phyloP scores from a whole-genome alignment of 2,113 vertebrate genomes.

The Orycteropus afer region DNA sequence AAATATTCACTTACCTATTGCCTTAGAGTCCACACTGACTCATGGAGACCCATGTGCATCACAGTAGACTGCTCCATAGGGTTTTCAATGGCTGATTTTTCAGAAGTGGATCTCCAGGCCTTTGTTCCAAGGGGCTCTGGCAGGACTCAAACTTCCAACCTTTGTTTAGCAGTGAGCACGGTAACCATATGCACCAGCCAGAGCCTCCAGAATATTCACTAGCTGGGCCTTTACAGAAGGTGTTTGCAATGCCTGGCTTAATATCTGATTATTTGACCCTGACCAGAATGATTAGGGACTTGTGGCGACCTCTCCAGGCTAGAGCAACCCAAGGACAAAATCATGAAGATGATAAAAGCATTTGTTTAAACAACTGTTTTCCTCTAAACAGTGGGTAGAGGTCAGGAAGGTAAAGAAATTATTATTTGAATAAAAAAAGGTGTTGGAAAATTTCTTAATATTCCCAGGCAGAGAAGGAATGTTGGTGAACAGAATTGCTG shows the following conservation, averaged over 20 bases:
- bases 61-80: background rate
- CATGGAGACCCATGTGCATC: background rate
- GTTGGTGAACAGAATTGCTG: constrained; percentile 46
- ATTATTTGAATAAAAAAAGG: constrained; percentile 49
- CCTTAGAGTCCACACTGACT: background rate
- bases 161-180: background rate
- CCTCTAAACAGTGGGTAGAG: background rate
- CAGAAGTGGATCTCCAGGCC: background rate
- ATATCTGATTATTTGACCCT: constrained; percentile 14
- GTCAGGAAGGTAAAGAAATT: background rate
- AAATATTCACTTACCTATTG: background rate
- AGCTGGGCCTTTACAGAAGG: background rate
- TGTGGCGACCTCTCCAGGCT: background rate
- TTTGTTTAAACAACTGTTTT: constrained; percentile 35
- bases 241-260: background rate
- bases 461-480: constrained; percentile 45
- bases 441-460: constrained; percentile 55
- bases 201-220: background rate
- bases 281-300: constrained; percentile 61
- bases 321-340: constrained; percentile 1
- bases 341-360: constrained; percentile 16
- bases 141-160: background rate
- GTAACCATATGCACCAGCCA: background rate
- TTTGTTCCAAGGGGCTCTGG: background rate
- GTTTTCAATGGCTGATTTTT: background rate